Conservation (phyloP, 2,113 vertebrate genomes). For the Fregata magnificens region DNA sequence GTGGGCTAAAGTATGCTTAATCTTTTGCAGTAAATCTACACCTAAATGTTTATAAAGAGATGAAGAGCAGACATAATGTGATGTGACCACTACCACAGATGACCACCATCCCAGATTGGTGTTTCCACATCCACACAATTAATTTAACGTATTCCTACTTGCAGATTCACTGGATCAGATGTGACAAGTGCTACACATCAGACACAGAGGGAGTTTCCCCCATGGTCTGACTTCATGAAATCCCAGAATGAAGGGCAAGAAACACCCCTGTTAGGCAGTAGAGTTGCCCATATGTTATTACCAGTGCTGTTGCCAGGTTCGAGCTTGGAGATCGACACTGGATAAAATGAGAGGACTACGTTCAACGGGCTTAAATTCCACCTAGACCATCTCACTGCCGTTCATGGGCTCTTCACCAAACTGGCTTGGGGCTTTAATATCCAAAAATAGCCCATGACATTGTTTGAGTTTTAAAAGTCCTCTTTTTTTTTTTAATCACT, state of each 20-base stretch:
- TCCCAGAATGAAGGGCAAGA: neutral
- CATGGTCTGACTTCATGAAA: neutral
- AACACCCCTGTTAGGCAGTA: neutral
- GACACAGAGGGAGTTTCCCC: neutral
- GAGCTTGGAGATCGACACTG: neutral
- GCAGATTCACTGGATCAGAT: neutral
- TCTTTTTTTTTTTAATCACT: neutral
- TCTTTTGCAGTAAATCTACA: neutral
- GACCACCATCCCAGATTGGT: accelerated
- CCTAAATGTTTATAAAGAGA: neutral
- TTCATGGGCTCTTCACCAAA: neutral
- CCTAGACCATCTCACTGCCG: neutral
- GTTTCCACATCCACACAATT: neutral
- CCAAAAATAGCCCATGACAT: neutral
- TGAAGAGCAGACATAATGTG: neutral
- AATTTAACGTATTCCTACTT: neutral
- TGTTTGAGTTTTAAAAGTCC: neutral
- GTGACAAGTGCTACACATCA: neutral
- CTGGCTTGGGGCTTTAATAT: neutral
- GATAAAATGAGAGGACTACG: neutral
- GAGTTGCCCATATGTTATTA: neutral
- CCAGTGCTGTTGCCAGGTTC: neutral
- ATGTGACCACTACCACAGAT: neutral
- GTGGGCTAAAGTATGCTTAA: neutral
- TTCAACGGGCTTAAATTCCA: neutral